Conservation (phyloP, 2,797 vertebrate genomes). For the Pelodytes ibericus region DNA sequence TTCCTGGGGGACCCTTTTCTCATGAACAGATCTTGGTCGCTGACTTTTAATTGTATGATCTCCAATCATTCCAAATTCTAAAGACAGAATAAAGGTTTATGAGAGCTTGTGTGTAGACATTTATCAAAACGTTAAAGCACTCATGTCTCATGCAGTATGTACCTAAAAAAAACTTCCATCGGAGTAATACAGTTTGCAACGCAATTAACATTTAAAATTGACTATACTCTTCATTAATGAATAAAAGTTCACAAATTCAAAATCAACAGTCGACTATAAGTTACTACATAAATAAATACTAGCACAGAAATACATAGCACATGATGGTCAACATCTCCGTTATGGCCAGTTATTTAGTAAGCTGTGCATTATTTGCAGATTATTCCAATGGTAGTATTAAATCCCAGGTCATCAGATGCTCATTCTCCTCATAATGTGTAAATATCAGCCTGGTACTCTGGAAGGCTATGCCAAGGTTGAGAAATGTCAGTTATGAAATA, state of each 20-base stretch:
- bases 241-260: slow-evolving; percentile 13
- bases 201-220: slow-evolving; percentile 58
- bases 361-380: slow-evolving; percentile 2
- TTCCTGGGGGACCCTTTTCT: slow-evolving; percentile 99
- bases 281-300: slow-evolving; percentile 17
- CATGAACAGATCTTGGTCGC: slow-evolving; percentile 99
- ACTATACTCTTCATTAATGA: slow-evolving; percentile 13
- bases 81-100: slow-evolving; percentile 99
- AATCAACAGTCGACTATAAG: slow-evolving; percentile 3
- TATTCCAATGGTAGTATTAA: not conserved
- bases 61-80: slow-evolving; percentile 99
- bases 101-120: slow-evolving; percentile 91
- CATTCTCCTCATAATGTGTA: slow-evolving; percentile 27
- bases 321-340: slow-evolving; percentile 12
- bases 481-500: not conserved
- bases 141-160: slow-evolving; percentile 79
- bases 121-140: slow-evolving; percentile 77
- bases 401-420: too few relatives aligned
- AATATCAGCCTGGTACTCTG: not conserved
- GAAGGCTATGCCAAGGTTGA: not conserved
- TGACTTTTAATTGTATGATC: slow-evolving; percentile 99
- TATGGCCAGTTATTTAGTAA: slow-evolving; percentile 21
- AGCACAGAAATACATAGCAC: slow-evolving; percentile 29
- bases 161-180: slow-evolving; percentile 71
- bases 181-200: slow-evolving; percentile 65